Conservation (phyloP, 2,113 vertebrate species). For the Kryptolebias marmoratus region DNA sequence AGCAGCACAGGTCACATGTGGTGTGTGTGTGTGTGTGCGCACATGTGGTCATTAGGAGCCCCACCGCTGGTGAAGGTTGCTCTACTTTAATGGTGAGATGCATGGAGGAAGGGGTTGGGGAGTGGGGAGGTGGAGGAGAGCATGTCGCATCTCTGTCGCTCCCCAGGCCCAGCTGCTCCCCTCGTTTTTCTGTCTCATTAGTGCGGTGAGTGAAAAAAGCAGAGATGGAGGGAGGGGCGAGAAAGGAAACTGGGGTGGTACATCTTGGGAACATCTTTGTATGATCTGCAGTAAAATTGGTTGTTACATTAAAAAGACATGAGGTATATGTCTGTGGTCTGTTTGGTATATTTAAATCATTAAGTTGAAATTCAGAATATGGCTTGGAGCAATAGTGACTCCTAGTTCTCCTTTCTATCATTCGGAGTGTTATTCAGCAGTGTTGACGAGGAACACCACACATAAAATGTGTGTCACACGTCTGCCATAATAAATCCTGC, state of each 20-base stretch:
- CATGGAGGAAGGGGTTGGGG: background rate
- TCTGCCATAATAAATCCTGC: too few species aligned
- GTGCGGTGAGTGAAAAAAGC: slow-evolving; percentile 61
- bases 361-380: too few species aligned
- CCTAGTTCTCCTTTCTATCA: background rate
- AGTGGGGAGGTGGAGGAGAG: slow-evolving; percentile 15
- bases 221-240: slow-evolving; percentile 14
- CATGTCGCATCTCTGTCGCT: slow-evolving; percentile 57
- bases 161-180: slow-evolving; percentile 72
- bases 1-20: slow-evolving; percentile 52
- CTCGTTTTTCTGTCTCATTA: slow-evolving; percentile 73
- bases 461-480: too few species aligned
- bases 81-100: slow-evolving; percentile 65
- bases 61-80: slow-evolving; percentile 45
- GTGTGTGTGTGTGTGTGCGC: slow-evolving; percentile 16
- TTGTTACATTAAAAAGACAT: slow-evolving; percentile 33
- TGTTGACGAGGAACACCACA: too few species aligned
- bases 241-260: background rate
- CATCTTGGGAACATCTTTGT: slow-evolving; percentile 54
- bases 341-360: slow-evolving; percentile 5
- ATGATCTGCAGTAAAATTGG: slow-evolving; percentile 52
- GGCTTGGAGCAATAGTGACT: too few species aligned
- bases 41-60: slow-evolving; percentile 64
- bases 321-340: slow-evolving; percentile 32
- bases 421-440: too few species aligned